Percentiles rank a stretch among this genome's conserved stretches.
phyloP scores from a whole-genome alignment of 1,140 invertebrate genomes.

The Halictus rubicundus region DNA sequence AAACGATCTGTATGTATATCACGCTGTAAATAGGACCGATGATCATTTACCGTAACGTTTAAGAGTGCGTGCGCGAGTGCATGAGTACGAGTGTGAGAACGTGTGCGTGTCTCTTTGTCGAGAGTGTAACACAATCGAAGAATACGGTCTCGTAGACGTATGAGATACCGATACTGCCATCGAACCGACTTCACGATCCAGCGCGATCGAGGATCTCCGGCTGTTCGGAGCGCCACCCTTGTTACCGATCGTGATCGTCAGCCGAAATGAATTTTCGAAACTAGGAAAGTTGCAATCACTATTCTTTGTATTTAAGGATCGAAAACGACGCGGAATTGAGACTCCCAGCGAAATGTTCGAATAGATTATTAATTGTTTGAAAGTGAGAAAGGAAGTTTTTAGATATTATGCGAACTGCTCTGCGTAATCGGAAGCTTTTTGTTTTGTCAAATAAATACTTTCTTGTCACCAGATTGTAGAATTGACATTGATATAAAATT shows the following conservation, averaged over 20 bases:
- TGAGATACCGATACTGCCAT: slow-evolving; percentile 41
- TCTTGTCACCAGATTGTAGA: too few species aligned
- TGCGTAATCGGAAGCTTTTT: too few species aligned
- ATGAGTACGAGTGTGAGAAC: not conserved
- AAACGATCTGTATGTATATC: slow-evolving; percentile 59
- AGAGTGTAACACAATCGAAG: slow-evolving; percentile 52
- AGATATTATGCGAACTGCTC: too few species aligned
- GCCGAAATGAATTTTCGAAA: not conserved
- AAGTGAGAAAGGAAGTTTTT: too few species aligned
- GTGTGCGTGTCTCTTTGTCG: slow-evolving; percentile 9
- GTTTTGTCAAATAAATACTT: too few species aligned
- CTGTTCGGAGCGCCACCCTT: not conserved
- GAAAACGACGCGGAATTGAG: too few species aligned
- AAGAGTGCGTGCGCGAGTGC: not conserved
- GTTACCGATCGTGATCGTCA: slow-evolving; percentile 29
- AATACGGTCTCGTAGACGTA: slow-evolving; percentile 21
- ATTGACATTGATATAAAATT: too few species aligned
- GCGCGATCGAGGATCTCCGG: slow-evolving; percentile 22
- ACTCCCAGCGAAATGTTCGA: too few species aligned
- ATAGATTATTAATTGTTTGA: too few species aligned
- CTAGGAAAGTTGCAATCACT: not conserved
- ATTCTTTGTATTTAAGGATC: too few species aligned
- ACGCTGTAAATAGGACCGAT: slow-evolving; percentile 56
- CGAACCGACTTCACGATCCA: slow-evolving; percentile 48
- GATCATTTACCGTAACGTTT: slow-evolving; percentile 57